A percentile compares a stretch with the other conserved stretches of the same genome.
These are phyloP conservation scores for Polypterus bichir DNA, from an alignment of 2,113 vertebrate genomes.

Conservation along the genomic window DNA sequence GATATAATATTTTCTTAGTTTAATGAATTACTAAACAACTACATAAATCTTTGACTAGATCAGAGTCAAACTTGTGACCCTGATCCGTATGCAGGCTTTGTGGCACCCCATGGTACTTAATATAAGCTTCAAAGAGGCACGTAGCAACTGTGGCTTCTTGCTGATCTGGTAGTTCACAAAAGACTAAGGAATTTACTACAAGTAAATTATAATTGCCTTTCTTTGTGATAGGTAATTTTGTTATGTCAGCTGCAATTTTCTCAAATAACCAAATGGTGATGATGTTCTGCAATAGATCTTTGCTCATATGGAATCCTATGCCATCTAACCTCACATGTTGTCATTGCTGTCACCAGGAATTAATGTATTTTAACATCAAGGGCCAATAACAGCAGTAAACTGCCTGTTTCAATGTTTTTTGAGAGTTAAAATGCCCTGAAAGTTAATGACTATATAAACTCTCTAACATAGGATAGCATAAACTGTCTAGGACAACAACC, in stretches of 20 bases:
- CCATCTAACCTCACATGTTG: not conserved
- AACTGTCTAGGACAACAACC: not conserved
- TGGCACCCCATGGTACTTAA: not conserved
- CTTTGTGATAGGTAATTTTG: not conserved
- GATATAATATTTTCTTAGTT: not conserved
- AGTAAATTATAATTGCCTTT: not conserved
- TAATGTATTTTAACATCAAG: not conserved
- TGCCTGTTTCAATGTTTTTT: not conserved
- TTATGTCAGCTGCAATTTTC: not conserved
- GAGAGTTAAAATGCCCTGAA: not conserved
- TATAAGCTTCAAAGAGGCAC: not conserved
- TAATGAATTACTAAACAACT: not conserved
- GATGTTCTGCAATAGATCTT: not conserved
- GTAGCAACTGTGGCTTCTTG: not conserved
- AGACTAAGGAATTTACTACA: not conserved
- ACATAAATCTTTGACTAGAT: not conserved
- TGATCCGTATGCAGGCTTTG: not conserved
- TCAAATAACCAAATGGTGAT: not conserved
- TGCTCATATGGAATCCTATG: not conserved
- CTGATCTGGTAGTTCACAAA: not conserved
- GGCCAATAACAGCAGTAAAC: not conserved
- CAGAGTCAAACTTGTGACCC: not conserved
- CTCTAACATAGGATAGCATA: not conserved
- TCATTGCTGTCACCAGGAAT: not conserved
- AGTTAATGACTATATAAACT: not conserved